phyloP scores from a whole-genome alignment of 2,113 vertebrate species.

The Anguilla japonica region DNA sequence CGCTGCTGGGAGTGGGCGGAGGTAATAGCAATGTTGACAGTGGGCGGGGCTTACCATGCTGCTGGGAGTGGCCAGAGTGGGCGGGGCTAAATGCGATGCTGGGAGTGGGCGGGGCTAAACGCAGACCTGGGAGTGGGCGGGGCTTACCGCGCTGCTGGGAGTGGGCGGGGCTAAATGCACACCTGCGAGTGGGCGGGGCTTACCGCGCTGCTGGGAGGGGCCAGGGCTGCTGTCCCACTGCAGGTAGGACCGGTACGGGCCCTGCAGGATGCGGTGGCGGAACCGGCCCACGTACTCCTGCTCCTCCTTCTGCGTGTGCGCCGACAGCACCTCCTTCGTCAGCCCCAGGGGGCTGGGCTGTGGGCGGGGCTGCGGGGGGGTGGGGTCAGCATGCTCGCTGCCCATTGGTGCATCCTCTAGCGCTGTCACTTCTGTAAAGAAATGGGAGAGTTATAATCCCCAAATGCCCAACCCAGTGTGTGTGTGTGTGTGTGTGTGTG shows the following conservation, averaged over 20 bases:
- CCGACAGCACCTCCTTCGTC: slow-evolving; percentile 80
- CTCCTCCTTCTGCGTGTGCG: slow-evolving; percentile 87
- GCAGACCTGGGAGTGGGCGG: neutral
- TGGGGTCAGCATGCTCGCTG: slow-evolving; percentile 70
- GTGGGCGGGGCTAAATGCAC: no score
- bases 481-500: neutral
- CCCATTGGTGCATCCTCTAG: slow-evolving; percentile 70
- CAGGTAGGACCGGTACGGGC: slow-evolving; percentile 79
- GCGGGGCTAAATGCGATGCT: no score
- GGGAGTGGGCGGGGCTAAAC: no score
- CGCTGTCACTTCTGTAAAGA: slow-evolving; percentile 71
- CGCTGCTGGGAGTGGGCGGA: no score
- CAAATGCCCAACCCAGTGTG: no score
- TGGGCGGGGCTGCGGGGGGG: slow-evolving; percentile 48
- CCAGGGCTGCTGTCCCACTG: slow-evolving; percentile 71
- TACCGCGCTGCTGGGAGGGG: slow-evolving; percentile 57
- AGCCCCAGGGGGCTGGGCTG: slow-evolving; percentile 68
- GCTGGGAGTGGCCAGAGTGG: no score
- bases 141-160: neutral
- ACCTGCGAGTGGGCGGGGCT: neutral
- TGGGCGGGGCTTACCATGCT: no score
- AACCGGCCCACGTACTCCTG: slow-evolving; percentile 83
- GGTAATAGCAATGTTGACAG: no score
- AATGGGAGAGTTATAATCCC: neutral
- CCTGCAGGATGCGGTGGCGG: slow-evolving; percentile 75